Base-by-base conservation (phyloP, 2,113 vertebrate genomes). In the Spermophilus dauricus region DNA sequence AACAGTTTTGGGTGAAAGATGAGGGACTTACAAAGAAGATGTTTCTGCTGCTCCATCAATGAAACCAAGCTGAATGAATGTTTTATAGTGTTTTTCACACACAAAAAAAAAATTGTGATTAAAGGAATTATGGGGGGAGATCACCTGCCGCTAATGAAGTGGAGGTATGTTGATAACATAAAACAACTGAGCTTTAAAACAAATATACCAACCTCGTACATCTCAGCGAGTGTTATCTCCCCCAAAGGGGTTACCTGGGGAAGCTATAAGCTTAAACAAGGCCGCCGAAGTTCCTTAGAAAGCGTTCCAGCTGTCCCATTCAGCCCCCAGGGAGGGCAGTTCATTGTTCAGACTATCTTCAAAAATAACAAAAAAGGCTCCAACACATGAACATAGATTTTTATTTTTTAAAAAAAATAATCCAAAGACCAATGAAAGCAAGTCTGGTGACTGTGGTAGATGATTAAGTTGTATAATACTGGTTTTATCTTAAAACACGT, bases 341-440 rank as follows among this genome's bases (percentile, higher is more conserved):
- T 65, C 94, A 70, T 91, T 92, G 67, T 86, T 95, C 61, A 34
- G 69, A 86, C 75, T 96, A 37, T 73, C 61, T 78, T 96, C 78
- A 89, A 93, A 92, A 65, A 45, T 45, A 45, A 45, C 42, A 48
- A 67, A 80, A 53, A 95, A 81, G 67, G 75, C 11, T 83, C 93
- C 42, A 58, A 75, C 56, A 80, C 42, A 48, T 51, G 51, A 89
- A 97, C 94, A 94, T 67, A 78, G 30, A 86, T 42, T 87, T 95
- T 83, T 53, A 48, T 34, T 86, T 98, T 92, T 87, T 45, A 1
- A 63, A 94, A 94, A 96, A 97, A 97, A 76, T 83, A 82, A 92
- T 92, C 81, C 76, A 91, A 94, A 90, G 72, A 82, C 69, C 17
- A 69, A 26, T 87, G 75, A 94, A 91, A 97, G 30, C 24, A 83